Evolutionary conservation across 2,888 invertebrate species (phyloP), one percentile per base, ranked within the genome.

Genomic region (Tipula confusa): DNA sequence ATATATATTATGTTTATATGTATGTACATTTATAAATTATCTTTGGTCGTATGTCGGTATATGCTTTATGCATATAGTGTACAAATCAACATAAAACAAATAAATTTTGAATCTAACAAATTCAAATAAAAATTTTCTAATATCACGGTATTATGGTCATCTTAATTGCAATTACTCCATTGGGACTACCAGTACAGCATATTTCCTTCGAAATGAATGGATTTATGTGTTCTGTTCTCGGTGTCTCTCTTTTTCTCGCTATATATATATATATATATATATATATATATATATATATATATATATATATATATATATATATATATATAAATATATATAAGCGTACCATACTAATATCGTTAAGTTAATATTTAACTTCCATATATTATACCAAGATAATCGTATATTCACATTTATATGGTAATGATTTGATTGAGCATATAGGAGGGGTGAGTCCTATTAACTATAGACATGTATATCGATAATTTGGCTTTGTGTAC

Each of bases 81-180:
- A n/a, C 43, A 64, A 6, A 64, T 64, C 64, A 64, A 64, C 64
- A 64, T 64, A 24, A 64, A 64, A 64, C 24, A 64, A 64, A 64
- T 64, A 64, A 64, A 64, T 18, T 64, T 64, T 64, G 24, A 64
- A 64, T 64, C 64, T 24, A 64, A 64, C 64, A 24, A 64, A 24
- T 64, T 64, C 64, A 64, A 48, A 48, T 48, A 48, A 15, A 79
- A 81, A 81, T 15, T 33, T 82, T 82, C 82, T 82, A 82, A 82
- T 82, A 82, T 82, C 82, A 82, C 82, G 82, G 82, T 82, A 33
- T 33, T 33, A 82, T 82, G 82, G 82, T 82, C 82, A 82, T 82
- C 82, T 82, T 82, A 82, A 82, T 82, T 82, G 82, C 31, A 33
- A 82, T 33, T 33, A 31, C 18, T 33, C 82, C 82, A 9, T 33